These are phyloP conservation scores for Lagodon rhomboides DNA, from an alignment of 2,797 vertebrate genomes.

Conservation along the genomic window DNA sequence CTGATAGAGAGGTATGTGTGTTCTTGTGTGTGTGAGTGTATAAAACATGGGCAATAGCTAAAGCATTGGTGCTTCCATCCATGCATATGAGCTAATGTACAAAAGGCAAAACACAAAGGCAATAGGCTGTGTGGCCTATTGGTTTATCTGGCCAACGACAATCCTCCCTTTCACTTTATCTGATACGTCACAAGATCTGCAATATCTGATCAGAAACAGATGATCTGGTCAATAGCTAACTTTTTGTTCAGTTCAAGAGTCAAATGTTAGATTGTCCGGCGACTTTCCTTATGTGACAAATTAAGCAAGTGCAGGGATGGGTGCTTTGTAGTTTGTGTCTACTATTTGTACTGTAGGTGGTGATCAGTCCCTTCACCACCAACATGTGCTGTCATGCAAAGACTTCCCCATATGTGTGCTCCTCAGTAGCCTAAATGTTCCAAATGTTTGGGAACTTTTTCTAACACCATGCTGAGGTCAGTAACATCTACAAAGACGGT, in stretches of 20 bases:
- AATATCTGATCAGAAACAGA: constrained; percentile 47
- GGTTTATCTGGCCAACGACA: constrained; percentile 63
- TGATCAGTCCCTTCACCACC: constrained; percentile 39
- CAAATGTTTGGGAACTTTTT: constrained; percentile 42
- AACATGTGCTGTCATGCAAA: constrained; percentile 22
- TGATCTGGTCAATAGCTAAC: constrained; percentile 23
- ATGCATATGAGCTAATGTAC: constrained; percentile 72
- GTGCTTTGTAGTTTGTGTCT: constrained; percentile 36
- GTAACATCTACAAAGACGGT: constrained; percentile 56
- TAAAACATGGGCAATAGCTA: constrained; percentile 80
- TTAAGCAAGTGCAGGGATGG: constrained; percentile 15
- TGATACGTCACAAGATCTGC: constrained; percentile 39
- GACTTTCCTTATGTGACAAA: constrained; percentile 34
- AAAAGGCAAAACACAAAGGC: constrained; percentile 51
- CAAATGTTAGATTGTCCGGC: constrained; percentile 10
- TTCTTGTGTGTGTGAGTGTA: constrained; percentile 34
- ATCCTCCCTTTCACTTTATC: constrained; percentile 59
- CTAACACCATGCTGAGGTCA: constrained; percentile 6
- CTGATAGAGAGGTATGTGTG: constrained; percentile 6
- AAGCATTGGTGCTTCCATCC: constrained; percentile 80
- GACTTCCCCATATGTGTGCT: constrained; percentile 43
- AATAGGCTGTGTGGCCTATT: constrained; percentile 55
- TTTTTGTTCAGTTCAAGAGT: constrained; percentile 32
- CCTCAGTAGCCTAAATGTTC: constrained; percentile 49
- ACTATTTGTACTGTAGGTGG: constrained; percentile 36